Evolutionary conservation across 2,113 vertebrate genomes (phyloP), one percentile per base, ranked within the genome.

Genomic region (Chaetorhynchus papuensis): DNA sequence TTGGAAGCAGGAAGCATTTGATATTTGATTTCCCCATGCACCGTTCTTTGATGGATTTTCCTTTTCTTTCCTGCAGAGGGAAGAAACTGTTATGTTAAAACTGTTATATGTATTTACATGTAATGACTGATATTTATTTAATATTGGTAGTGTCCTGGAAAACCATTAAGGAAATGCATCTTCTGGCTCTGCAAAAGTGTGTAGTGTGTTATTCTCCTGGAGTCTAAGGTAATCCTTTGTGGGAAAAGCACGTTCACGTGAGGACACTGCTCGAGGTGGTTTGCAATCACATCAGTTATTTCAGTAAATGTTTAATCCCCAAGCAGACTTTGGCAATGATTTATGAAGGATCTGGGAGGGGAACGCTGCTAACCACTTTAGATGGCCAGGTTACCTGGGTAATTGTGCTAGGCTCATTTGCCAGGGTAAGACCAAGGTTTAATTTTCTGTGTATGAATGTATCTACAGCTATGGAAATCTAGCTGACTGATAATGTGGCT

Each of bases 31-130:
- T 97, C 88, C 93, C 94, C 93, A 61, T 92, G 60, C 89, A 85
- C 93, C 15, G 2, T n/a, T 89, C 90, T 97, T 93, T 97, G 96
- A 98, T 98, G 97, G 94, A 98, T 98, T 98, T 97, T 95, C 91
- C 90, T 97, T 96, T 97, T 88, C 56, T 90, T 96, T 94, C 94
- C 94, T 83, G 90, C 84, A 89, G 86, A 94, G 80, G 95, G 22
- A 95, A 95, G 89, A 87, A 97, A 63, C 87, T 41, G 27, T 75
- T 79, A 87, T 83, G 80, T 89, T 96, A 90, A 96, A 96, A 92
- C 95, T 89, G 53, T 52, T 92, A 95, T 54, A 24, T 44, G 28
- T 94, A 90, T 80, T 91, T 93, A 95, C 71, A 94, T 83, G 68
- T 71, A 91, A 60, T 95, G 77, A 94, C 68, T 91, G 52, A 91